Evolutionary conservation across 2,797 vertebrate genomes (phyloP).

Genomic region (Podarcis lilfordi): DNA sequence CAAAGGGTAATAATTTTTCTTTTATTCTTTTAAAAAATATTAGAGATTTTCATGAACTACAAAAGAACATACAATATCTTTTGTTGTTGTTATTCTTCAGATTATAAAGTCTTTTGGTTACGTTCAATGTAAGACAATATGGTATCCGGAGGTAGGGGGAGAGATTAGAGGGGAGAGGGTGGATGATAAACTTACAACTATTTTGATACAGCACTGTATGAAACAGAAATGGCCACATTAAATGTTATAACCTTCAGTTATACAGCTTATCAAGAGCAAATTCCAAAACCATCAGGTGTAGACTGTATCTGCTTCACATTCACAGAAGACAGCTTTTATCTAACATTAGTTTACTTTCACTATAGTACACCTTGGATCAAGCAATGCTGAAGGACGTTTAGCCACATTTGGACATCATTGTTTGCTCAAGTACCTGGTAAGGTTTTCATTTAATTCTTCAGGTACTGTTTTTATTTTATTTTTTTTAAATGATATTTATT

Average conservation of each 20-base stretch:
- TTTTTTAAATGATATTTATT: no score
- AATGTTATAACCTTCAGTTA: neutral
- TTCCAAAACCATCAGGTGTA: neutral
- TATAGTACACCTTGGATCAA: neutral
- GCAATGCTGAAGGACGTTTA: slow-evolving; percentile 4
- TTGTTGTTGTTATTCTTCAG: no score
- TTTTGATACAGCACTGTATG: neutral
- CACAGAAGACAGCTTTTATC: neutral
- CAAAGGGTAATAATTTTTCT: neutral
- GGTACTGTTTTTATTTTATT: neutral
- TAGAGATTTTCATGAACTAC: no score
- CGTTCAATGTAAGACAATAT: no score
- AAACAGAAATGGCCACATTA: neutral
- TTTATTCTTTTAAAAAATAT: no score
- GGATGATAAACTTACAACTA: no score
- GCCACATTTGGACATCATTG: neutral
- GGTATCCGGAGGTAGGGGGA: no score
- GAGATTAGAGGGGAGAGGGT: no score
- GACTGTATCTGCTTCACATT: neutral
- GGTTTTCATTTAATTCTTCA: neutral
- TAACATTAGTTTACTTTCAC: slow-evolving; percentile 3
- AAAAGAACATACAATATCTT: no score
- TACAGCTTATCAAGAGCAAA: neutral
- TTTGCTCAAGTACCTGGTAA: neutral
- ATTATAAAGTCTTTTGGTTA: no score